Evolutionary conservation across 2,888 invertebrate species (phyloP).

Genomic region (Argyresthia goedartella): DNA sequence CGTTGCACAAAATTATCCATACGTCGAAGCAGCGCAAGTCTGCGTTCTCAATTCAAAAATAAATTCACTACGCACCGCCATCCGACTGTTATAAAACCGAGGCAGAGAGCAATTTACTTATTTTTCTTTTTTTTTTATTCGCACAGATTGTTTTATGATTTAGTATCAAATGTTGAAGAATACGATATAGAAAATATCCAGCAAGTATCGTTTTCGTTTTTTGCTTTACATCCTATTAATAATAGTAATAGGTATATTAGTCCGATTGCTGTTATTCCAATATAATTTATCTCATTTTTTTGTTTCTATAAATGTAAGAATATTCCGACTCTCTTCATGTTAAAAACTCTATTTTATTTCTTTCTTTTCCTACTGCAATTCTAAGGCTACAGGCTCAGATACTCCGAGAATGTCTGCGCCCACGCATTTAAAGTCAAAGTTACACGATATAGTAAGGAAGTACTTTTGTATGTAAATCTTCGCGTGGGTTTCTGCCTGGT

Average conservation of each 20-base stretch:
- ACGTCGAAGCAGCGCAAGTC: slow-evolving; percentile 32
- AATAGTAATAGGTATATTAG: too few species aligned
- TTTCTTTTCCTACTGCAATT: neutral
- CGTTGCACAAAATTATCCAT: neutral
- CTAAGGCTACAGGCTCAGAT: neutral
- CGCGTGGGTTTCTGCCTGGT: slow-evolving; percentile 46
- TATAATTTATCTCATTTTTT: too few species aligned
- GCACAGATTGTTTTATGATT: too few species aligned
- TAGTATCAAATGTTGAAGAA: too few species aligned
- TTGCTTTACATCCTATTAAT: too few species aligned
- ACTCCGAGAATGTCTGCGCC: slow-evolving; percentile 44
- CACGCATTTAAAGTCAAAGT: slow-evolving; percentile 49
- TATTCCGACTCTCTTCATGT: too few species aligned
- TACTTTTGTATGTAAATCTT: slow-evolving; percentile 68
- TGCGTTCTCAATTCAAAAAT: slow-evolving; percentile 71
- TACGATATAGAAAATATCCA: too few species aligned
- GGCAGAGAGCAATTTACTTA: slow-evolving; percentile 26
- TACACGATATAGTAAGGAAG: slow-evolving; percentile 33
- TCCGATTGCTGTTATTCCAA: too few species aligned
- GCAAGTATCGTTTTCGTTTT: too few species aligned
- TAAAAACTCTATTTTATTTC: neutral
- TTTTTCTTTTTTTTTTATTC: neutral
- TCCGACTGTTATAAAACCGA: slow-evolving; percentile 46
- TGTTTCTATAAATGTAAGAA: too few species aligned
- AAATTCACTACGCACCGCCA: slow-evolving; percentile 60